A percentile compares a stretch with the other conserved stretches of the same genome.
These are phyloP conservation scores for Ectemnius continuus DNA, from an alignment of 2,888 invertebrate genomes.

Conservation along the genomic window DNA sequence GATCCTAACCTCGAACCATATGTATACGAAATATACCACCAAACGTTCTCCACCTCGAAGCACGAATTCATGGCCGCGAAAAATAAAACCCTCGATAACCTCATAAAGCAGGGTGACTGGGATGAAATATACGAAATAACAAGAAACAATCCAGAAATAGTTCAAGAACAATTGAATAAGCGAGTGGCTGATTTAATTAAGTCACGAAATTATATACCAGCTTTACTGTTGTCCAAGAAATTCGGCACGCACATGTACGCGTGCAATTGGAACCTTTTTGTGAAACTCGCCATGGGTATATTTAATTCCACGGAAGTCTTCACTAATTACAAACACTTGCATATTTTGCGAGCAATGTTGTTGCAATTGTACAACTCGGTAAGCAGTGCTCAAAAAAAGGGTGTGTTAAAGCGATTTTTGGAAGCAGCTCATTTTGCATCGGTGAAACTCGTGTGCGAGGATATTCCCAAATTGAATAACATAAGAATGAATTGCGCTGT, in stretches of 20 bases:
- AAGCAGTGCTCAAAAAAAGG: neutral
- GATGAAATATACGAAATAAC: neutral
- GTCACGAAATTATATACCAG: neutral
- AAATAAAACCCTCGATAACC: neutral
- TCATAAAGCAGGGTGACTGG: neutral
- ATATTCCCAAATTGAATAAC: neutral
- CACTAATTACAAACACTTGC: neutral
- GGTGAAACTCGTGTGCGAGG: constrained; percentile 65
- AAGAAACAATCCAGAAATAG: neutral
- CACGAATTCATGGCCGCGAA: neutral
- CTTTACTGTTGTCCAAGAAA: neutral
- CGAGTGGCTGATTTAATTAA: neutral
- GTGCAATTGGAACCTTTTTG: neutral
- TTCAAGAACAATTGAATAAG: neutral
- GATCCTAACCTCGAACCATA: constrained; percentile 87
- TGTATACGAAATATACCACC: constrained; percentile 89
- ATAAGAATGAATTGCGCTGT: constrained; percentile 85
- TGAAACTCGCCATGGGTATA: neutral
- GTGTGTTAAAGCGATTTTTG: constrained; percentile 67
- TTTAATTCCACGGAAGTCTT: neutral
- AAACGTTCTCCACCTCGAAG: constrained; percentile 81
- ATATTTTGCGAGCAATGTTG: neutral
- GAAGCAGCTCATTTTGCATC: constrained; percentile 69
- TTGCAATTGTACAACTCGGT: constrained; percentile 1
- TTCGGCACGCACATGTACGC: neutral